Base-by-base conservation (phyloP, 2,113 vertebrate genomes). In the Syrrhaptes paradoxus region DNA sequence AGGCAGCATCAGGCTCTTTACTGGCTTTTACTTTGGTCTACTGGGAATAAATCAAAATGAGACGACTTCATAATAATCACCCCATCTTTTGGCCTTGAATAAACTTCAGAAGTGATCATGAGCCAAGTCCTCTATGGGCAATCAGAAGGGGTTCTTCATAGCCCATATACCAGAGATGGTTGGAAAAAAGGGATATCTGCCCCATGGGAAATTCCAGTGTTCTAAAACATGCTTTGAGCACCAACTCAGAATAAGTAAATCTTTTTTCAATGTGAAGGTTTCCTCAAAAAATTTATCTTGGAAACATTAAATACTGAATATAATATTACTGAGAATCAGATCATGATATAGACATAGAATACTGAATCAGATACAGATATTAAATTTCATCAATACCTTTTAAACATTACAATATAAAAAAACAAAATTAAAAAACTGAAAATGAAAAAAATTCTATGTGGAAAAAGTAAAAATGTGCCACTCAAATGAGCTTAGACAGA, bases 41-140 rank as follows among this genome's bases (percentile, higher is more conserved):
- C 59, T 90, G 92, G 71, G 83, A 93, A 86, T 55, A 17, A 93
- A 96, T 19, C 51, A 90, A 91, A 91, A 77, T 15, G 19, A 94
- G 75, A 71, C 55, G 84, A 79, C 59, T 79, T 94, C 82, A 51
- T 31, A 91, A 73, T 11, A 83, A 75, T 89, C 72, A 59, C 68
- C 43, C 83, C 59, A 84, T 57, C 61, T 67, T 96, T 90, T 93
- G 85, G 72, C 90, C 82, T 93, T 71, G 38, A 95, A 92, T 75
- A 95, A 93, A 90, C 57, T 78, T 85, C 68, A 91, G 48, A 79
- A 74, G 18, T 10, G 34, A 77, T 34, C 17, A 43, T 4, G 4
- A 74, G 65, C 71, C 87, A 94, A 80, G 43, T 52, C 15, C 10
- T 88, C 71, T 75, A 48, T 71, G 90, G 82, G 79, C 87, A 90